phyloP scores from a whole-genome alignment of 2,113 vertebrate species.

The Pardalotus punctatus region DNA sequence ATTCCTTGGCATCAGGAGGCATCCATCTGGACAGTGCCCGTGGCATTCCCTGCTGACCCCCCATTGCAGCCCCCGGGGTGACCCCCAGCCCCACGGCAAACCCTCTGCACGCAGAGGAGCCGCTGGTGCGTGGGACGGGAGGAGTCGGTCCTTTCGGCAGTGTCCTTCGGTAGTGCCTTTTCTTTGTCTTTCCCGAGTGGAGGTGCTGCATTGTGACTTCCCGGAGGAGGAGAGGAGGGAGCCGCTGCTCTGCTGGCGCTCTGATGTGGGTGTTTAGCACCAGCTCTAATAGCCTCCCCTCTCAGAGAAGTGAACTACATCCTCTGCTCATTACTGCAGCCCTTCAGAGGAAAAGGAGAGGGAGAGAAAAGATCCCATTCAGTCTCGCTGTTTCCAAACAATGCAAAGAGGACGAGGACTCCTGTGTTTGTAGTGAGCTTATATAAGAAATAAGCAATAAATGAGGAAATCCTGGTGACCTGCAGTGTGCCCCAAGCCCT shows the following conservation, averaged over 20 bases:
- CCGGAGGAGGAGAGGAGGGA: constrained; percentile 40
- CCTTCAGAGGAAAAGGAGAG: constrained; percentile 48
- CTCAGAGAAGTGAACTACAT: constrained; percentile 46
- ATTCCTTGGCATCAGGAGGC: rapidly evolving
- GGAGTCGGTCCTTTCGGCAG: background rate
- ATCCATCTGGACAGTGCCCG: rapidly evolving
- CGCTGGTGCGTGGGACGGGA: rapidly evolving
- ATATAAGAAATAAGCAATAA: constrained; percentile 52
- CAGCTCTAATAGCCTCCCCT: constrained; percentile 61
- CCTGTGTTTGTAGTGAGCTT: constrained; percentile 42
- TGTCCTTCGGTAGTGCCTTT: background rate
- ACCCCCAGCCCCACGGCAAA: rapidly evolving
- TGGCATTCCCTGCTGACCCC: background rate
- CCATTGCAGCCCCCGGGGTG: rapidly evolving
- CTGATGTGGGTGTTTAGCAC: constrained; percentile 58
- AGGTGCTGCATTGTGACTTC: background rate
- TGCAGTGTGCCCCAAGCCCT: background rate
- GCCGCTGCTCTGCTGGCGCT: background rate
- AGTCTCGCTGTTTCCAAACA: constrained; percentile 43
- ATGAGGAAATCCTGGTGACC: constrained; percentile 62
- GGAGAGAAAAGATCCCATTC: constrained; percentile 18
- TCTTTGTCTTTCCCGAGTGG: background rate
- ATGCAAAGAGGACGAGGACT: constrained; percentile 58
- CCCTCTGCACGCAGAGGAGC: rapidly evolving
- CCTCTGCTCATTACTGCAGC: constrained; percentile 47